Evolutionary conservation across 2,797 vertebrate genomes (phyloP).

Genomic region (Hippocampus kuda): DNA sequence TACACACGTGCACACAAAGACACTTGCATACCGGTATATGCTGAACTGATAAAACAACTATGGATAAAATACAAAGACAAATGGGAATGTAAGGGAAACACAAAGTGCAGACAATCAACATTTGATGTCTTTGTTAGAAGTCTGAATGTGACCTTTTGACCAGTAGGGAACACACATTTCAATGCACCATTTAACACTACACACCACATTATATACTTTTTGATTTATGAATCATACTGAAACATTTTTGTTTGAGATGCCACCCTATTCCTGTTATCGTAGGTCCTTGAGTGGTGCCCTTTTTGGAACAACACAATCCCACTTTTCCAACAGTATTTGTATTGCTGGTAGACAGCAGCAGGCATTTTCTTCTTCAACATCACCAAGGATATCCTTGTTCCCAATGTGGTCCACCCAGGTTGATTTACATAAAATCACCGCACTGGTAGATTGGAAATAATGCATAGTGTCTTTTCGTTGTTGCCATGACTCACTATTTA

Average conservation of each 20-base stretch:
- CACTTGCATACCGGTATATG: no score
- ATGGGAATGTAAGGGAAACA: not conserved
- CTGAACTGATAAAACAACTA: no score
- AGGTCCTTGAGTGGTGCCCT: no score
- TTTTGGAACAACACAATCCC: not conserved
- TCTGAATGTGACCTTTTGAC: not conserved
- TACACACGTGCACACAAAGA: no score
- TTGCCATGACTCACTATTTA: conserved; percentile 1
- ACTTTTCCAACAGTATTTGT: not conserved
- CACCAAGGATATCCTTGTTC: not conserved
- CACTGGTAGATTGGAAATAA: not conserved
- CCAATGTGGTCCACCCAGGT: not conserved
- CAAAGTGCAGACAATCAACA: not conserved
- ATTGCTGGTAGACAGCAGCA: not conserved
- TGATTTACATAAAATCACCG: not conserved
- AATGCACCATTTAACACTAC: not conserved
- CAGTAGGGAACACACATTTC: not conserved
- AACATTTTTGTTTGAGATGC: not conserved
- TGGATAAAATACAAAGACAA: not conserved
- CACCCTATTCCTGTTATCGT: not conserved
- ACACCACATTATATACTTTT: no score
- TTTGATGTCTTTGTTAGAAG: not conserved
- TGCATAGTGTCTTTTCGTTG: not conserved
- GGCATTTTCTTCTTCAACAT: no score
- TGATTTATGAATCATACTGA: not conserved